Conservation (phyloP, 2,888 invertebrate species). For the Hirtodrosophila duncani region DNA sequence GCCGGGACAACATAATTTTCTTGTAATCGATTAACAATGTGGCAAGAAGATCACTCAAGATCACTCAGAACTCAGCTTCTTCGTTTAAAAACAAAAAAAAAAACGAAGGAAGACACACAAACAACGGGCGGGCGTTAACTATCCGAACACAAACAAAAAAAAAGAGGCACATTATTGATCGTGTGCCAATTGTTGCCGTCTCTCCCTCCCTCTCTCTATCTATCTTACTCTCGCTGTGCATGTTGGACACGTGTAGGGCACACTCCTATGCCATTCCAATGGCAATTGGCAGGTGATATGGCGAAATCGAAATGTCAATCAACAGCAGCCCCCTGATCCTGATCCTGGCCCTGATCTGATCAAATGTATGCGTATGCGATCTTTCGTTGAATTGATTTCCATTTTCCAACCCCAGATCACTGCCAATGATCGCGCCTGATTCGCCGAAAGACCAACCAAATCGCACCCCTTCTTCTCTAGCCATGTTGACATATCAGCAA, state of each 20-base stretch:
- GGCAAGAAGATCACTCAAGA: background rate
- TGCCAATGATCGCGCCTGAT: conserved; percentile 16
- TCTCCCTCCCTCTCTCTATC: background rate
- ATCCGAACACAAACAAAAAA: conserved; percentile 47
- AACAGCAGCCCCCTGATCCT: conserved; percentile 10
- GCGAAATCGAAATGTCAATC: conserved; percentile 30
- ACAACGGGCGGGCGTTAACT: conserved; percentile 43
- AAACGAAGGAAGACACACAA: conserved; percentile 32
- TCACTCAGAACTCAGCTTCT: too few species aligned
- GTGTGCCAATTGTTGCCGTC: conserved; percentile 30
- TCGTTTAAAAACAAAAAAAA: conserved; percentile 28
- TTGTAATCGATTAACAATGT: conserved; percentile 41
- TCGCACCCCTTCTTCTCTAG: background rate
- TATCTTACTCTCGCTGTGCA: background rate
- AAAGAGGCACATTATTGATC: conserved; percentile 9
- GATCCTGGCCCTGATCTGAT: background rate
- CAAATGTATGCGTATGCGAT: too few species aligned
- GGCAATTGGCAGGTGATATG: conserved; percentile 48
- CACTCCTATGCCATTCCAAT: conserved; percentile 54
- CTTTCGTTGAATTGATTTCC: conserved; percentile 4
- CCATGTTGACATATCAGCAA: conserved; percentile 18
- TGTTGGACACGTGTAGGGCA: conserved; percentile 60
- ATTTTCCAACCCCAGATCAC: conserved; percentile 18
- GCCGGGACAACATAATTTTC: conserved; percentile 58
- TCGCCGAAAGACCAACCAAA: conserved; percentile 21